These are phyloP conservation scores for Rhizomys pruinosus DNA, from an alignment of 2,113 vertebrate species.

Conservation along the genomic window DNA sequence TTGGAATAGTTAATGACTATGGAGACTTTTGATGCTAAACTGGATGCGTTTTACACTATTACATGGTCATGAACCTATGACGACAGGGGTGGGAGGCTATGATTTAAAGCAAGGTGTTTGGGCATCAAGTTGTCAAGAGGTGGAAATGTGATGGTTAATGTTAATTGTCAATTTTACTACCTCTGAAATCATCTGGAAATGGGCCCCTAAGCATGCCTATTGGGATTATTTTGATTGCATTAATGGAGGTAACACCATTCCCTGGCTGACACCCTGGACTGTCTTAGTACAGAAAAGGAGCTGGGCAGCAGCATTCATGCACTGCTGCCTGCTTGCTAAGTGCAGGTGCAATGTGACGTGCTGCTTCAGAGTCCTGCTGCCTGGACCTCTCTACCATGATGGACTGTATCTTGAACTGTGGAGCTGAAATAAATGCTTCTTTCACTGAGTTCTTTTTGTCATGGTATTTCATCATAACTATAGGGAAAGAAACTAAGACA, in stretches of 20 bases:
- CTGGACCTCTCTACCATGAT: not conserved
- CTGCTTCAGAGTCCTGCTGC: not conserved
- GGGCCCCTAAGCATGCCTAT: not conserved
- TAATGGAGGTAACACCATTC: not conserved
- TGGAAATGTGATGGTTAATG: not conserved
- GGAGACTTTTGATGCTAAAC: not conserved
- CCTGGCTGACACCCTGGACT: not conserved
- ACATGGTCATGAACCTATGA: not conserved
- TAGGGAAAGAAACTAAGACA: not conserved
- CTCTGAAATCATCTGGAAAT: not conserved
- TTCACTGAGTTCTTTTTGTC: not conserved
- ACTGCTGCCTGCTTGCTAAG: not conserved
- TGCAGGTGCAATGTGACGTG: not conserved
- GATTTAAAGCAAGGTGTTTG: not conserved
- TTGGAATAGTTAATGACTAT: not conserved
- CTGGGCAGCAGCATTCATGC: not conserved
- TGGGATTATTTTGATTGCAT: not conserved
- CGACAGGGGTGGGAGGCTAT: not conserved
- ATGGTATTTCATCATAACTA: not conserved
- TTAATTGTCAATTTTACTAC: not conserved
- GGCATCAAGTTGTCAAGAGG: not conserved
- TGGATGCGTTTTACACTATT: not conserved
- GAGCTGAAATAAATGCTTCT: not conserved
- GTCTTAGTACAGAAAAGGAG: not conserved
- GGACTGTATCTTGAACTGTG: not conserved